These are phyloP conservation scores for Drosophila busckii DNA, from an alignment of 1,140 invertebrate species.

Conservation along the genomic window DNA sequence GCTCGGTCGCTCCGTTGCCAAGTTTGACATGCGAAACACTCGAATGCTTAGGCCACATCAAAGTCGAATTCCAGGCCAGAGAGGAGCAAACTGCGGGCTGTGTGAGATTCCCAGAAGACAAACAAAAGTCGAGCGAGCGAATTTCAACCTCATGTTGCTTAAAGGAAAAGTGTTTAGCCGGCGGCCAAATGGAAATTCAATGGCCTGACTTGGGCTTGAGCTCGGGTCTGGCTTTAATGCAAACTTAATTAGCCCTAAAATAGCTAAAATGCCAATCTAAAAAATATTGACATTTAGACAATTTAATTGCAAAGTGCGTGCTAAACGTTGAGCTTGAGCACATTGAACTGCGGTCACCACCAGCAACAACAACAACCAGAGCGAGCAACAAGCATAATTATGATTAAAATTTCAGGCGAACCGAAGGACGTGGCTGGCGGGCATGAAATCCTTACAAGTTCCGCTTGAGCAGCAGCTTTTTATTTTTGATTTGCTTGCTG, in stretches of 20 bases:
- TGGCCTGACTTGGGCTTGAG: neutral
- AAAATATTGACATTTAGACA: too few species aligned
- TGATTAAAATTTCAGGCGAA: constrained; percentile 31
- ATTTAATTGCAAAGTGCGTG: too few species aligned
- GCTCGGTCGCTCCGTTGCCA: neutral
- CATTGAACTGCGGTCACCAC: neutral
- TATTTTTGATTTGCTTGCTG: too few species aligned
- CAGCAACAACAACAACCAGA: too few species aligned
- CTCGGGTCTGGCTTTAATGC: neutral
- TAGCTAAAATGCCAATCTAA: neutral
- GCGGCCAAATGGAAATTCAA: neutral
- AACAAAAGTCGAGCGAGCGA: too few species aligned
- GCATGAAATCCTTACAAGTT: constrained; percentile 37
- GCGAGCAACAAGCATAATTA: too few species aligned
- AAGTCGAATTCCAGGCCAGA: constrained; percentile 21
- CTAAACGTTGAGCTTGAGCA: constrained; percentile 10
- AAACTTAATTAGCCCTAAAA: constrained; percentile 38
- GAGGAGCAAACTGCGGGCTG: constrained; percentile 3
- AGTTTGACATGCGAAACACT: too few species aligned
- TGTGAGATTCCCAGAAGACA: constrained; percentile 7
- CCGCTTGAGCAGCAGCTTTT: constrained; percentile 21
- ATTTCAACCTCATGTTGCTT: too few species aligned
- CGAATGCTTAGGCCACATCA: constrained; percentile 20
- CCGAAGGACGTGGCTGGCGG: too few species aligned
- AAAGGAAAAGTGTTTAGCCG: neutral